Percentiles rank a stretch among this genome's conserved stretches.
Evolutionary conservation across 1,140 invertebrate genomes (phyloP).

Genomic region (Ceratitis capitata): DNA sequence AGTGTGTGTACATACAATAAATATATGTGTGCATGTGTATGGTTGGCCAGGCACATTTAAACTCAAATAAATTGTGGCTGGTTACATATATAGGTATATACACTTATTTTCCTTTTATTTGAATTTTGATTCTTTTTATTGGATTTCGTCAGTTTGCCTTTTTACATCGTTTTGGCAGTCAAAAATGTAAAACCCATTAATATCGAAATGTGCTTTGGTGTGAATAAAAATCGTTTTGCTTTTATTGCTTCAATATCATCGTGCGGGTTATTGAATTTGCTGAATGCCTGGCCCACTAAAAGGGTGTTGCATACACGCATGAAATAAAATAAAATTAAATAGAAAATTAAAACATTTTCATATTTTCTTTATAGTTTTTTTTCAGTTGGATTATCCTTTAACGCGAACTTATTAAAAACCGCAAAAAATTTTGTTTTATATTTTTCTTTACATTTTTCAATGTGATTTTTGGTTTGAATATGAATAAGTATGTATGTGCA

Average conservation of each 20-base stretch:
- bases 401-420: background rate
- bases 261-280: background rate
- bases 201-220: background rate
- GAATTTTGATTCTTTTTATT: background rate
- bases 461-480: background rate
- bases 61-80: background rate
- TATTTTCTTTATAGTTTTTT: no score
- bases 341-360: no score
- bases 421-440: background rate
- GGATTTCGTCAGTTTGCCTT: background rate
- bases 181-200: slow-evolving; percentile 1
- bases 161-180: background rate
- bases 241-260: background rate
- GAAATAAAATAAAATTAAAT: no score
- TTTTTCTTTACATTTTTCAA: background rate
- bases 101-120: background rate
- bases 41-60: background rate
- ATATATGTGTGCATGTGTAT: background rate
- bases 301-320: no score
- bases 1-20: background rate
- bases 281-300: background rate
- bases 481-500: no score
- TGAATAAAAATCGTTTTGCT: background rate
- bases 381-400: no score
- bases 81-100: background rate